Base-by-base conservation (phyloP, 2,888 invertebrate genomes). In the Tortricodes alternella region DNA sequence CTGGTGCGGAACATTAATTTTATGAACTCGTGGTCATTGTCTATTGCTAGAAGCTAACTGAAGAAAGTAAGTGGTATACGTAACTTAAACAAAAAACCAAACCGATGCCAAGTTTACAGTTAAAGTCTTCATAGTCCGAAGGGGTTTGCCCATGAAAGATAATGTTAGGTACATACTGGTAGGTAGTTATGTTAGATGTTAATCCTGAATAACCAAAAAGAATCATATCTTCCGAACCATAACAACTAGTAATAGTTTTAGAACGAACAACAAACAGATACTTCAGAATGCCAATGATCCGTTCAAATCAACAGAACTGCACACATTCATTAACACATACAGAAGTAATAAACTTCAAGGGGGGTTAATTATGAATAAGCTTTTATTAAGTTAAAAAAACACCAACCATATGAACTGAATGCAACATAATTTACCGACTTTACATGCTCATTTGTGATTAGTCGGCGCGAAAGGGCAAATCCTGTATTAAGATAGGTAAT, bases 401-500 rank as follows among this genome's bases (percentile, higher is more conserved):
- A 81, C 69, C 74, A 79, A 80, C 78, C 80, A 83, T 83, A 83
- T 79, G 83, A 85, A 83, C 86, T 88, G 79, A 87, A 85, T 86
- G 87, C 82, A 86, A 87, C 84, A 88, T 89, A 89, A 89, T 89
- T 89, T 88, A 90, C 85, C 74, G 83, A 82, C 87, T 86, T 89
- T 88, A 90, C 89, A 89, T 89, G 89, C 89, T 86, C 85, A 89
- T 89, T 89, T 89, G 85, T 89, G 89, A 90, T 89, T 89, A 89
- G 89, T 75, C 80, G 90, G 90, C 87, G 90, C 89, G 90, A 90
- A 90, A 90, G 89, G 90, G 89, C 88, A 90, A 90, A 88, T 89
- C 88, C 88, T 85, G 85, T 88, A 89, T 89, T 90, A 90, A 90
- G 90, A 90, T 90, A 89, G 90, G 89, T 89, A 90, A 90, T 90